Conservation (phyloP, 1,140 invertebrate species). For the Trichogramma pretiosum region DNA sequence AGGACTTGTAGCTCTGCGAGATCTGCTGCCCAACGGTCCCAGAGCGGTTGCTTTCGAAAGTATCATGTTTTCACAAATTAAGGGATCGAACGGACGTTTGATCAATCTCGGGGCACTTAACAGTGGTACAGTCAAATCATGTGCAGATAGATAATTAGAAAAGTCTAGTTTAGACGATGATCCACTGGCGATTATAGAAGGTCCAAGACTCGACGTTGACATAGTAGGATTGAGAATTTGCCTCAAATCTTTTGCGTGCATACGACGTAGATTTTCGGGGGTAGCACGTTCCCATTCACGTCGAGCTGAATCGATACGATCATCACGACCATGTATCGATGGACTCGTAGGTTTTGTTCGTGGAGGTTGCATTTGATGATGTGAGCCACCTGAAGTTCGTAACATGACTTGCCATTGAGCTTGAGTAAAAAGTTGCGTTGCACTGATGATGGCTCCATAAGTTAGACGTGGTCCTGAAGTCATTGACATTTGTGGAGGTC, state of each 20-base stretch:
- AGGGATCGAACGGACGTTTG: conserved; percentile 38
- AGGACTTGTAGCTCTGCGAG: conserved; percentile 24
- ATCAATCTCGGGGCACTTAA: conserved; percentile 37
- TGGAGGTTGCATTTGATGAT: neutral
- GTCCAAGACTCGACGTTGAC: conserved; percentile 12
- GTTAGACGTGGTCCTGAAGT: conserved; percentile 38
- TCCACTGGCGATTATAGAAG: conserved; percentile 6
- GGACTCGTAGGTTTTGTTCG: neutral
- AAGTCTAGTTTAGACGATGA: conserved; percentile 22
- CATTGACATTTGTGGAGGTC: conserved; percentile 43
- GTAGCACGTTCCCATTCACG: conserved; percentile 38
- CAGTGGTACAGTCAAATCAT: conserved; percentile 36
- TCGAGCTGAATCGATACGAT: conserved; percentile 36
- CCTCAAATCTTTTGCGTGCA: conserved; percentile 36
- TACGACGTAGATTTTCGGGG: conserved; percentile 33
- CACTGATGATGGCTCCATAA: conserved; percentile 43
- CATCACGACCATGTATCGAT: conserved; percentile 21
- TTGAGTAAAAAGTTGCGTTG: conserved; percentile 42
- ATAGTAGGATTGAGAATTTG: conserved; percentile 30
- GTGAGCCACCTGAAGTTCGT: conserved; percentile 3
- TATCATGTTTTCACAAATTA: conserved; percentile 44
- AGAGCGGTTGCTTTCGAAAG: conserved; percentile 38
- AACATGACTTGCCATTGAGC: conserved; percentile 30
- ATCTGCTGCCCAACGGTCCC: conserved; percentile 26
- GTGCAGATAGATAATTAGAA: conserved; percentile 31